Percentiles rank a stretch among this genome's conserved stretches.
phyloP scores from a whole-genome alignment of 2,113 vertebrate species.

The Pseudorasbora parva region DNA sequence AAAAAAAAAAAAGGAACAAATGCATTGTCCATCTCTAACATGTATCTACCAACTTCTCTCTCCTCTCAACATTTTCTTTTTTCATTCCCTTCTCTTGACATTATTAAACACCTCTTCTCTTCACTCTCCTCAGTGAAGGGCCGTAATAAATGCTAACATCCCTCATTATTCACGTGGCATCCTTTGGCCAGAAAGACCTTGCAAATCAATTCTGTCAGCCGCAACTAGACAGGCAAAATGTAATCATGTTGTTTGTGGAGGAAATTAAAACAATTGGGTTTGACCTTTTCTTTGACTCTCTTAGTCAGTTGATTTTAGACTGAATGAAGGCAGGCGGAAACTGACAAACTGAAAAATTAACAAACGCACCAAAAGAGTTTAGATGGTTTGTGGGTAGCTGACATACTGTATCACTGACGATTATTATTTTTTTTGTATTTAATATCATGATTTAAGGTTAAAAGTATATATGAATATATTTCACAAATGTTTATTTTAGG shows the following conservation, averaged over 20 bases:
- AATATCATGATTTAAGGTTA: not conserved
- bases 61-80: slow-evolving; percentile 13
- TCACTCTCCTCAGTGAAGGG: slow-evolving; percentile 21
- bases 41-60: not conserved
- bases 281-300: slow-evolving; percentile 51
- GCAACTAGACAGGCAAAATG: slow-evolving; percentile 54
- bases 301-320: slow-evolving; percentile 29
- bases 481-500: not conserved
- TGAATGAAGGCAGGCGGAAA: not conserved
- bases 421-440: not conserved
- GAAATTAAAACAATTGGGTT: slow-evolving; percentile 55
- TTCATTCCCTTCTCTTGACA: slow-evolving; percentile 13
- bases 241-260: slow-evolving; percentile 47
- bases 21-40: not conserved
- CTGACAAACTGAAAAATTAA: slow-evolving; percentile 3
- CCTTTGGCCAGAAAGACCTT: slow-evolving; percentile 44
- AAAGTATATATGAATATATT: not conserved
- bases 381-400: not conserved
- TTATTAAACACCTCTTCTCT: slow-evolving; percentile 21
- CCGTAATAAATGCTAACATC: slow-evolving; percentile 42
- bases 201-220: slow-evolving; percentile 60
- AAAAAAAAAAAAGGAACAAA: not conserved
- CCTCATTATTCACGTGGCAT: slow-evolving; percentile 19
- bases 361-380: not conserved
- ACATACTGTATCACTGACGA: not conserved